phyloP scores from a whole-genome alignment of 2,888 invertebrate species.

The Pemphredon lugubris region DNA sequence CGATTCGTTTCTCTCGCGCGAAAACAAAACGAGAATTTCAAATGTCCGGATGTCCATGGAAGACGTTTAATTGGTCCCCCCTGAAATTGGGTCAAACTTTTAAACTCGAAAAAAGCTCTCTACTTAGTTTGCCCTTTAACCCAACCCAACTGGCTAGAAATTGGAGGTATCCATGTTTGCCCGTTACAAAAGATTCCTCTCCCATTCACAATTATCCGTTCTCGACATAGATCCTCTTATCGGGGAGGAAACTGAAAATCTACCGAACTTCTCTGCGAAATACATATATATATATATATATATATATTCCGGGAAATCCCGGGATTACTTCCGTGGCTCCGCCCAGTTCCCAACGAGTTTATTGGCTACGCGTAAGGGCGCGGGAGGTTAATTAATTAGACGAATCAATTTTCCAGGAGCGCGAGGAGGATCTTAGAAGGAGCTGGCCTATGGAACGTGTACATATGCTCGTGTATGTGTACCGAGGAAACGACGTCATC shows the following conservation, averaged over 20 bases:
- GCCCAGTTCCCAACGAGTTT: slow-evolving; percentile 36
- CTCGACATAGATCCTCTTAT: neutral
- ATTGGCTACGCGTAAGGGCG: slow-evolving; percentile 37
- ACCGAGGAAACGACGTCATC: neutral
- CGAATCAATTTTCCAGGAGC: slow-evolving; percentile 36
- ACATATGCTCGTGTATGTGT: neutral
- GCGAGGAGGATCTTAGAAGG: slow-evolving; percentile 19
- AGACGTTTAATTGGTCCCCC: too few relatives aligned
- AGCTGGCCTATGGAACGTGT: neutral
- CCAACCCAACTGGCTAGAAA: too few relatives aligned
- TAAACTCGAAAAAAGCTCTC: too few relatives aligned
- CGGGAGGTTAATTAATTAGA: slow-evolving; percentile 44
- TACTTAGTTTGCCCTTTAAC: too few relatives aligned
- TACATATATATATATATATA: too few relatives aligned
- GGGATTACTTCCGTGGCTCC: neutral
- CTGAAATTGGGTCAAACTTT: too few relatives aligned
- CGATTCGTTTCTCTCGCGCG: too few relatives aligned
- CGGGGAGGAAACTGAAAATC: neutral
- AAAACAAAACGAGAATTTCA: too few relatives aligned
- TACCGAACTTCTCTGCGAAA: neutral
- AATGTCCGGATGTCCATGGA: too few relatives aligned
- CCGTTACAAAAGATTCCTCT: neutral
- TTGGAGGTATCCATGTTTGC: neutral
- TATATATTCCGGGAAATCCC: too few relatives aligned
- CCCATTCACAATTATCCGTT: neutral